These are phyloP conservation scores for Lucilia sericata DNA, from an alignment of 1,140 invertebrate species.

Conservation along the genomic window DNA sequence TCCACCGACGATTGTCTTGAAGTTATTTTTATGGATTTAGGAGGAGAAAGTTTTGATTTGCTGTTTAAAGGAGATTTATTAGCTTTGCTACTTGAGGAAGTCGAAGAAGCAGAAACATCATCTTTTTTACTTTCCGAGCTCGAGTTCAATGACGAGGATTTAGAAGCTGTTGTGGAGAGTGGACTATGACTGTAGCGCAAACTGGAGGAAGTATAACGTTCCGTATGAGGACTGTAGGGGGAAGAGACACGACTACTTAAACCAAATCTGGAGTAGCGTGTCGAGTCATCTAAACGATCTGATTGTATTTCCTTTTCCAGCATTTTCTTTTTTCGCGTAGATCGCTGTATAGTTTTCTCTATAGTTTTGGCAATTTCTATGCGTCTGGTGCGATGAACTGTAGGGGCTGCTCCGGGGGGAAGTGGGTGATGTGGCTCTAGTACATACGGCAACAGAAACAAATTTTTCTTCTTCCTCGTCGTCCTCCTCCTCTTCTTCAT, in stretches of 20 bases:
- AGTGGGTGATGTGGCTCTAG: conserved; percentile 81
- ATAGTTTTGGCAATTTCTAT: conserved; percentile 78
- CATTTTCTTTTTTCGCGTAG: conserved; percentile 71
- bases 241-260: conserved; percentile 71
- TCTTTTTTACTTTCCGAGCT: conserved; percentile 45
- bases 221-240: conserved; percentile 76
- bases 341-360: conserved; percentile 75
- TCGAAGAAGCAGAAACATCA: conserved; percentile 13
- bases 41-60: conserved; percentile 63
- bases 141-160: conserved; percentile 26
- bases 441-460: conserved; percentile 74
- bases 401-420: conserved; percentile 71
- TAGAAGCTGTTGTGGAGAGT: conserved; percentile 31
- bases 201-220: conserved; percentile 69
- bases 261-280: conserved; percentile 73
- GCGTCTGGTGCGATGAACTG: conserved; percentile 74
- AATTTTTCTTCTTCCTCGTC: conserved; percentile 61
- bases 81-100: conserved; percentile 9
- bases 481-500: neutral
- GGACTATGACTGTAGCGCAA: conserved; percentile 59
- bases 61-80: conserved; percentile 45
- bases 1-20: conserved; percentile 63
- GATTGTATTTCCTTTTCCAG: conserved; percentile 78
- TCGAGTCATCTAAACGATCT: conserved; percentile 75
- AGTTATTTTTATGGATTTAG: conserved; percentile 57